These are phyloP conservation scores for Tarsius wallacei DNA, from an alignment of 2,797 vertebrate species.

Conservation along the genomic window DNA sequence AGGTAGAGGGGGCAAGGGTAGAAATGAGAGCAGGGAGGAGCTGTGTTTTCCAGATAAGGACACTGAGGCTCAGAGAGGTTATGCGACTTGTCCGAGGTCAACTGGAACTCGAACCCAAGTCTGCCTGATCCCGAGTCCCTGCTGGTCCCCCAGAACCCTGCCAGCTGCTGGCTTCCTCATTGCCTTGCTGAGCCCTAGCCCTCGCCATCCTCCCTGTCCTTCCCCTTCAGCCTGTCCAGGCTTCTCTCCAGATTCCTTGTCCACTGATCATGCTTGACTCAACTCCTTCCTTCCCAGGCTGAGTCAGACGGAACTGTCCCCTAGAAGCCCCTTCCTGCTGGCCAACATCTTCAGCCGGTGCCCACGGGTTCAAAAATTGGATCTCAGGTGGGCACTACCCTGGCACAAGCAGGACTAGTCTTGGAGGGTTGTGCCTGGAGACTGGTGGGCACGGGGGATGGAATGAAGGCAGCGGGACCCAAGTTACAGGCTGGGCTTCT, in stretches of 20 bases:
- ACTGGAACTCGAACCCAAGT: not conserved
- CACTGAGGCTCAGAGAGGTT: not conserved
- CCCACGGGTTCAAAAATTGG: constrained; percentile 89
- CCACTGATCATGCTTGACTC: not conserved
- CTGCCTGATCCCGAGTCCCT: fast-evolving
- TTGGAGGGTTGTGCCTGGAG: not conserved
- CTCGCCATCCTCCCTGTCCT: not conserved
- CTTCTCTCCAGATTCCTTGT: not conserved
- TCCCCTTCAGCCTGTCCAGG: not conserved
- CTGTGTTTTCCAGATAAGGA: constrained; percentile 1
- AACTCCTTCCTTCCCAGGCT: constrained; percentile 89
- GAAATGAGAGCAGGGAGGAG: not conserved
- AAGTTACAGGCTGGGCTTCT: not conserved
- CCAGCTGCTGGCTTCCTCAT: not conserved
- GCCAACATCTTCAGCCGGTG: constrained; percentile 89
- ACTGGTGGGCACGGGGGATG: not conserved
- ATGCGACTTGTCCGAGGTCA: not conserved
- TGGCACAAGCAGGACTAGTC: not conserved
- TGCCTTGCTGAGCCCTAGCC: not conserved
- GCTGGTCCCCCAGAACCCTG: not conserved
- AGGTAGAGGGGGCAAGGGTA: not conserved
- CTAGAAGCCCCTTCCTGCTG: constrained; percentile 87
- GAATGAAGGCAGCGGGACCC: not conserved
- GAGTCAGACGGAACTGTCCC: constrained; percentile 88
- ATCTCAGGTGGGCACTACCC: constrained; percentile 91